Conservation (phyloP, 2,113 vertebrate genomes). For the Dicrurus megarhynchus region DNA sequence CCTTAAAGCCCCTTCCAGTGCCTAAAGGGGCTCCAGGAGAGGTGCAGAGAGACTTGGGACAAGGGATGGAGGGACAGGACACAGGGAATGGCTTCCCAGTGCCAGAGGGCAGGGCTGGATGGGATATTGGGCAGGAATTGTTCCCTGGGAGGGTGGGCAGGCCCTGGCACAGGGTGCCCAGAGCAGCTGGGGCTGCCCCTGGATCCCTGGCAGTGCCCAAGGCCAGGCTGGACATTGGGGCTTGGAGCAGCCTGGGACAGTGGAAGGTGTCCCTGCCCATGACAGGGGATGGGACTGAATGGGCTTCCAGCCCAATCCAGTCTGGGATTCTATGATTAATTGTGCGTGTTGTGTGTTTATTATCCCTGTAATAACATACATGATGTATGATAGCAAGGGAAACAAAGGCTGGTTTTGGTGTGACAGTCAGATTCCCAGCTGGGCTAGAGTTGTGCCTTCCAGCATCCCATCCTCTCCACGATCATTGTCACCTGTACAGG, state of each 20-base stretch:
- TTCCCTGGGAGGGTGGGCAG: background rate
- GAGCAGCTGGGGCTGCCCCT: background rate
- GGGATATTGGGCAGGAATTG: background rate
- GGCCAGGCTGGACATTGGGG: background rate
- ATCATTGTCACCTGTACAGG: background rate
- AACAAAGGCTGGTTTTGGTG: background rate
- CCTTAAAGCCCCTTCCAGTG: fast-evolving
- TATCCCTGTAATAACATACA: background rate
- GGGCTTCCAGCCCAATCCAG: background rate
- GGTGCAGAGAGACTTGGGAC: background rate
- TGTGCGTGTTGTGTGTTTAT: background rate
- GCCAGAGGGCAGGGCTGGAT: background rate
- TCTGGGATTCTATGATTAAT: background rate
- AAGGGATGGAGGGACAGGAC: fast-evolving
- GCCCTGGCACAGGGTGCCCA: background rate
- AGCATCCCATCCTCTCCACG: background rate
- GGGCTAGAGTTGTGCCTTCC: background rate
- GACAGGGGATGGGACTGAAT: background rate
- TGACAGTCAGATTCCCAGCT: background rate
- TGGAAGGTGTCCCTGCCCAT: background rate
- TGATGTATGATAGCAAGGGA: background rate
- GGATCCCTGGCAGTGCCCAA: background rate
- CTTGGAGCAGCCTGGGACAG: background rate
- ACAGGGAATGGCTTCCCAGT: background rate
- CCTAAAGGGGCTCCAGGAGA: background rate